phyloP scores from a whole-genome alignment of 2,113 vertebrate genomes.

The Amazona guildingii region DNA sequence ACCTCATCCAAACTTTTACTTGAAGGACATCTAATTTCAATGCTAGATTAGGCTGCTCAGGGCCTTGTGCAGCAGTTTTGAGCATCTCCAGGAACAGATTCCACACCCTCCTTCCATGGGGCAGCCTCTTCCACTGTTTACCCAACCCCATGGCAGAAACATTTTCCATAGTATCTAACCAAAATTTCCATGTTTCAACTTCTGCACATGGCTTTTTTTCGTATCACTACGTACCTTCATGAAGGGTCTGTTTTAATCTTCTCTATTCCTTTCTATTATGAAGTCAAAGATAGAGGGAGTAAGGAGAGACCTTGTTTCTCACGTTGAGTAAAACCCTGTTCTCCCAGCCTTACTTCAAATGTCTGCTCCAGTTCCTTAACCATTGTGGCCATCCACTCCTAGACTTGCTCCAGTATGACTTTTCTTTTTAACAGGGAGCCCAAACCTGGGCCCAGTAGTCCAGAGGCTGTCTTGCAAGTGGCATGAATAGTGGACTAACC shows the following conservation, averaged over 20 bases:
- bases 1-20: background rate
- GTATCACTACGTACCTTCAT: background rate
- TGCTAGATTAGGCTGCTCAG: background rate
- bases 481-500: background rate
- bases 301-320: background rate
- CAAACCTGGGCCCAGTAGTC: background rate
- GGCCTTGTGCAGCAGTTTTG: background rate
- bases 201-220: background rate
- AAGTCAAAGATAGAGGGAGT: background rate
- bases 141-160: accelerated
- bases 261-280: background rate
- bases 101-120: background rate
- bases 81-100: background rate
- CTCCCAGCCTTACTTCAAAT: background rate
- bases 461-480: background rate
- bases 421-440: background rate
- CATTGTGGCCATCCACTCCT: background rate
- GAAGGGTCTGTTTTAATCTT: background rate
- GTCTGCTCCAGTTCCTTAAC: background rate
- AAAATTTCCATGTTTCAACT: background rate
- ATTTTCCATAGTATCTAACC: background rate
- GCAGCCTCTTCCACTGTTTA: background rate
- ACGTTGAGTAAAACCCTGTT: background rate
- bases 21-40: background rate
- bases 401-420: background rate